These are phyloP conservation scores for Drosophila niveifrons DNA, from an alignment of 2,888 invertebrate species.

Conservation along the genomic window DNA sequence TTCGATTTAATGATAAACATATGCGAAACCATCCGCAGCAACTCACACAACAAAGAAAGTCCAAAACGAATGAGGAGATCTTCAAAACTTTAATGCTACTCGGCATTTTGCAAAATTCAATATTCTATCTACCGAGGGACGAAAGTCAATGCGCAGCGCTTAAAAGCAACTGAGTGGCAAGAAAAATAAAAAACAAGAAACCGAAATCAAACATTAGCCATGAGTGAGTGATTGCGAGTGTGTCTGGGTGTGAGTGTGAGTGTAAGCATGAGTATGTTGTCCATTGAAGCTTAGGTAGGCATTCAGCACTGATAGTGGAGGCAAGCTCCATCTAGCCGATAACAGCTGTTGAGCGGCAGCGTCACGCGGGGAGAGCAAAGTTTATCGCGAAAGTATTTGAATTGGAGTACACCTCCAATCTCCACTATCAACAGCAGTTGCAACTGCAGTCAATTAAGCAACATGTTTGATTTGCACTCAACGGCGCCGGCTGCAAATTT, in stretches of 20 bases:
- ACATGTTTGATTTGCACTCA: slow-evolving; percentile 43
- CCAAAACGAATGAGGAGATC: slow-evolving; percentile 74
- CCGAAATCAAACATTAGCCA: slow-evolving; percentile 31
- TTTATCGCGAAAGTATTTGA: not conserved
- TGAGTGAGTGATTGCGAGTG: not conserved
- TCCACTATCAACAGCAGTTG: slow-evolving; percentile 16
- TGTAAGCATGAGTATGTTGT: slow-evolving; percentile 22
- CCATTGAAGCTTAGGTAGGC: slow-evolving; percentile 54
- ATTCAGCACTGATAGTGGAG: slow-evolving; percentile 30
- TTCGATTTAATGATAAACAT: slow-evolving; percentile 26
- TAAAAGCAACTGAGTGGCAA: slow-evolving; percentile 51
- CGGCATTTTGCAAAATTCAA: slow-evolving; percentile 60
- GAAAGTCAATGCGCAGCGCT: slow-evolving; percentile 28
- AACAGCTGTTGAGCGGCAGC: slow-evolving; percentile 42
- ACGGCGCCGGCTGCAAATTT: slow-evolving; percentile 4
- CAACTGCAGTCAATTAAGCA: slow-evolving; percentile 24
- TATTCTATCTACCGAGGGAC: slow-evolving; percentile 21
- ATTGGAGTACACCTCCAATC: slow-evolving; percentile 12
- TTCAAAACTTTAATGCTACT: slow-evolving; percentile 73
- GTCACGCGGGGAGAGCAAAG: slow-evolving; percentile 9
- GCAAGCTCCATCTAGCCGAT: slow-evolving; percentile 48
- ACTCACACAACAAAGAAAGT: slow-evolving; percentile 82
- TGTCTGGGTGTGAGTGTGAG: slow-evolving; percentile 1
- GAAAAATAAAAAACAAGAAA: slow-evolving; percentile 15
- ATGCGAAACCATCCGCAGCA: not conserved